Evolutionary conservation across 1,140 invertebrate species (phyloP), one percentile per base, ranked within the genome.

Genomic region (Sitobion miscanthi): DNA sequence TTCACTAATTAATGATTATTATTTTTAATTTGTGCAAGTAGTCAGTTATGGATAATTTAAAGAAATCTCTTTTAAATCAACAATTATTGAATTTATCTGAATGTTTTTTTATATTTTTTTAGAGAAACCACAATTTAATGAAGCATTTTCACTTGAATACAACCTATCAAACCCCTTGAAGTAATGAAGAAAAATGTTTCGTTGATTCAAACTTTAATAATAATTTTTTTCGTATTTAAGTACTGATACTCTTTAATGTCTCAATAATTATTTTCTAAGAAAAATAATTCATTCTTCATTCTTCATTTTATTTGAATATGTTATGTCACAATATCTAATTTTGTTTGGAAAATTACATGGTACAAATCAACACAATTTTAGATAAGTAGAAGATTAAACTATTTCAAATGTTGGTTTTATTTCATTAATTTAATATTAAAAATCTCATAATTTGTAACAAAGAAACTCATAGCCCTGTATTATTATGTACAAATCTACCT

Each of bases 51-150:
- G 6, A 52, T 6, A 54, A 1, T 54, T 54, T 23, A 54, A 21
- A 54, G 20, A 0, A 6, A 21, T 23, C 52, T 54, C 21, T 54
- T 54, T 35, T 35, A 35, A 21, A 54, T 21, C 20, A 54, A 7
- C 0, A 21, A 54, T 54, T 54, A 23, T 3, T 54, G 20, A 49
- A 49, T 20, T 87, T 49, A 87, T 87, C 21, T 20, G 6, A 35
- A 35, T 88, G 14, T 90, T 52, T 88, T 88, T 30, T 1, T 88
- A 30, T 85, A 7, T 54, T 85, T 42, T 54, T 93, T 54, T 52
- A 93, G 91, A 93, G 0, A 93, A 93, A 85, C 7, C 85, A 49
- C 82, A 93, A 57, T 93, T 57, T 57, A 85, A 93, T 62, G 91
- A 93, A 85, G 54, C 49, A 30, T 14, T 93, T 42, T 23, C 14